phyloP scores from a whole-genome alignment of 2,797 vertebrate genomes.

The Chaunax sp. region DNA sequence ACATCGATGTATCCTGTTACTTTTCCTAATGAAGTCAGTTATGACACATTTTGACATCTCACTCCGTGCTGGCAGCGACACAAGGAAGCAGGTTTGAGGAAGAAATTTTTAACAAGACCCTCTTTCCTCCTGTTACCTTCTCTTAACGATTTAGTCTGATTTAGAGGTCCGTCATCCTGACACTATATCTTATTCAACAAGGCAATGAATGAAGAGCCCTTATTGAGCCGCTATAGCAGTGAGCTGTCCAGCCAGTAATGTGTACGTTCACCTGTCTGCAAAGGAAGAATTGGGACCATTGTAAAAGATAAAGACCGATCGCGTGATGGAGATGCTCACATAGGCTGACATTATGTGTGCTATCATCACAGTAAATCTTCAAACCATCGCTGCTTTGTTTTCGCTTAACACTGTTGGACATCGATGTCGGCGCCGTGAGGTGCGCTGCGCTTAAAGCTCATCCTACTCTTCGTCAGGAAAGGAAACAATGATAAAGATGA shows the following conservation, averaged over 20 bases:
- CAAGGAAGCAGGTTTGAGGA: constrained; percentile 69
- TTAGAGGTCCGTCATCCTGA: constrained; percentile 38
- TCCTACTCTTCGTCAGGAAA: constrained; percentile 1
- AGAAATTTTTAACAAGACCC: constrained; percentile 53
- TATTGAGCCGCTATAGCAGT: constrained; percentile 36
- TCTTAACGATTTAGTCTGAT: constrained; percentile 15
- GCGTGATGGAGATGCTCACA: constrained; percentile 61
- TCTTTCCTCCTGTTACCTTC: not conserved
- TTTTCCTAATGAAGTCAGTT: constrained; percentile 44
- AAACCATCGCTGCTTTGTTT: constrained; percentile 58
- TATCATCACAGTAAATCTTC: constrained; percentile 56
- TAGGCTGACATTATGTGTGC: constrained; percentile 48
- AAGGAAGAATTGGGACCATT: constrained; percentile 40
- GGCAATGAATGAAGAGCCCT: constrained; percentile 48
- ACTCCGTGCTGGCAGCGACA: constrained; percentile 52
- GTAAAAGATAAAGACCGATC: constrained; percentile 16
- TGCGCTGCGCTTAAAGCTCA: constrained; percentile 50
- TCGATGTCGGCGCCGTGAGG: constrained; percentile 58
- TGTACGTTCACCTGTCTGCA: constrained; percentile 61
- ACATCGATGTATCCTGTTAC: constrained; percentile 17
- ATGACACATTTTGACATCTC: constrained; percentile 53
- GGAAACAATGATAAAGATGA: constrained; percentile 83
- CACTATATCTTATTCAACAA: constrained; percentile 42
- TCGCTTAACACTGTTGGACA: constrained; percentile 56
- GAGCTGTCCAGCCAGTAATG: constrained; percentile 38